phyloP scores from a whole-genome alignment of 1,140 invertebrate genomes.

The Nasonia longicornis region DNA sequence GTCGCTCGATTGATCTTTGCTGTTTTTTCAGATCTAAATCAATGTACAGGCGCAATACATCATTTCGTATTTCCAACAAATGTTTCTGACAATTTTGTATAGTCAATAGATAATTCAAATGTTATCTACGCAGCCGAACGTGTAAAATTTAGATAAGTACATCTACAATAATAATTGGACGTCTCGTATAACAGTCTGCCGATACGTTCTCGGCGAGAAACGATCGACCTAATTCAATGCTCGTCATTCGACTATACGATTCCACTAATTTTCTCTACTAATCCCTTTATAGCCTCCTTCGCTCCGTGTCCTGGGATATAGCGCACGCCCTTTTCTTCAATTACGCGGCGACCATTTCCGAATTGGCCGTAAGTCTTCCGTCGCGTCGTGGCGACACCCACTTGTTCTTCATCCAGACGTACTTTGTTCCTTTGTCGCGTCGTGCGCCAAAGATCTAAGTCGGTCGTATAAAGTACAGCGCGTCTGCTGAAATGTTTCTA shows the following conservation, averaged over 20 bases:
- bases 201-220: neutral
- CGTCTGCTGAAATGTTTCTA: too few species aligned
- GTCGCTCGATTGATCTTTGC: too few species aligned
- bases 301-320: neutral
- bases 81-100: too few species aligned
- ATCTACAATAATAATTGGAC: too few species aligned
- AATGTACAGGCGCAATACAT: too few species aligned
- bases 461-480: neutral
- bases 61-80: too few species aligned
- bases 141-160: too few species aligned
- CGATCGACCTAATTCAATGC: slow-evolving; percentile 17
- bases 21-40: too few species aligned
- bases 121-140: too few species aligned
- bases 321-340: slow-evolving; percentile 38
- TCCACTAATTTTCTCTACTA: slow-evolving; percentile 29
- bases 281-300: neutral
- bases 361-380: slow-evolving; percentile 58
- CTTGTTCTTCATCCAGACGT: slow-evolving; percentile 31
- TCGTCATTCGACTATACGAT: slow-evolving; percentile 12
- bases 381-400: slow-evolving; percentile 1
- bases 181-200: neutral
- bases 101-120: too few species aligned
- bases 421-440: slow-evolving; percentile 45
- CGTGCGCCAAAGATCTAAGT: neutral
- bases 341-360: slow-evolving; percentile 54